Evolutionary conservation across 2,113 vertebrate genomes (phyloP), one percentile per base, ranked within the genome.

Genomic region (Lamprotornis superbus): DNA sequence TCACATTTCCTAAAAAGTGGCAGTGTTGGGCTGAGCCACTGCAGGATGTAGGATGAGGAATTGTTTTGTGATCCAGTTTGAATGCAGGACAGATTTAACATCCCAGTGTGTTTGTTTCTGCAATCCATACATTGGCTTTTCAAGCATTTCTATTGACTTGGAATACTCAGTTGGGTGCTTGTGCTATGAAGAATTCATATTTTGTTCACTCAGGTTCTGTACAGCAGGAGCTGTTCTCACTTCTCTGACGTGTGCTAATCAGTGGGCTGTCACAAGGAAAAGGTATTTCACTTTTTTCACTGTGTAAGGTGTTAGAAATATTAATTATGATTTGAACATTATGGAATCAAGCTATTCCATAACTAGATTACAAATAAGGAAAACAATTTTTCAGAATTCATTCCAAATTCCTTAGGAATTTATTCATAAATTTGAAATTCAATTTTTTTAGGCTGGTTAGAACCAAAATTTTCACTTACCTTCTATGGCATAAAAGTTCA

Each of bases 1-100:
- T 95, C 52, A 17, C 65, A 74, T 98, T 97, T 96, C 93, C 85
- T 95, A 89, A 88, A 73, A 95, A 95, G 88, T 84, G 86, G 61
- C 67, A 79, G 47, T 28, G 22, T 42, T 74, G 64, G 94, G 56
- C 84, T 92, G 63, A 82, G 85, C 96, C 57, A 40, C 55, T 84
- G 24, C 27, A 73, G 89, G 80, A 75, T 83, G 77, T 81, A 65
- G 89, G 87, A 68, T 83, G 93, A 95, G 57, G 93, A 95, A 83
- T 59, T 63, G 55, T 84, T 60, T 84, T 20, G 14, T 0, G 0
- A 35, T 39, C 3, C 15, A 57, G 28, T 44, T 91, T 37, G 56
- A 93, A 76, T 47, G 13, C 64, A 65, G 35, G 68, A 50, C 68
- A 56, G 61, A 50, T 87, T 85, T 76, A 52, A 30, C 35, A 61